A percentile compares a stretch with the other conserved stretches of the same genome.
Conservation (phyloP, 2,797 vertebrate species). For the Amphiprion clarkii region DNA sequence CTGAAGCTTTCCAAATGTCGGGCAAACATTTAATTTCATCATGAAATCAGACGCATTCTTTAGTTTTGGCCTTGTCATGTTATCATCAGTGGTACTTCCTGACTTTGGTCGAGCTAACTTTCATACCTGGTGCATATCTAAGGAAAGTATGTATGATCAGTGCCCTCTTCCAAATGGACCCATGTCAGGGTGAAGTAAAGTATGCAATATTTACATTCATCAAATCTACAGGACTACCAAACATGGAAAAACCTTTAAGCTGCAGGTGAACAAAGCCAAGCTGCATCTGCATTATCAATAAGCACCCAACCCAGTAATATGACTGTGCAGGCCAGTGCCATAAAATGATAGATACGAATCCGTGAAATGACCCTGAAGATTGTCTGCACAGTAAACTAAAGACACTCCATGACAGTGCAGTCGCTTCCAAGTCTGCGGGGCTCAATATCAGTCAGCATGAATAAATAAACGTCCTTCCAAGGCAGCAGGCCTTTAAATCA, state of each 20-base stretch:
- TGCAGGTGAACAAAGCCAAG: conserved; percentile 4
- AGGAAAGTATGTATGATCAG: too few relatives aligned
- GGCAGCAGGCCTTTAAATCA: conserved; percentile 31
- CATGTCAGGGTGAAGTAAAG: too few relatives aligned
- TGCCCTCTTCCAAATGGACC: too few relatives aligned
- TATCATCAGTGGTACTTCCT: too few relatives aligned
- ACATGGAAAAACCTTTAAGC: neutral
- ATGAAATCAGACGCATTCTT: too few relatives aligned
- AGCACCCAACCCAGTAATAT: conserved; percentile 15
- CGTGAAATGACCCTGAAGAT: conserved; percentile 7
- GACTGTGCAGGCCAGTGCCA: conserved; percentile 5
- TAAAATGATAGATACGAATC: conserved; percentile 18
- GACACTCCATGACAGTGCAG: conserved; percentile 15
- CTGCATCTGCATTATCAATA: conserved; percentile 5
- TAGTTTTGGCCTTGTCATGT: too few relatives aligned
- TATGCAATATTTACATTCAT: too few relatives aligned
- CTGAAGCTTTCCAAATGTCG: too few relatives aligned
- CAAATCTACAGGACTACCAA: too few relatives aligned
- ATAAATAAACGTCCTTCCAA: conserved; percentile 31
- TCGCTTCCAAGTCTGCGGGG: conserved; percentile 22
- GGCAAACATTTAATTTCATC: too few relatives aligned
- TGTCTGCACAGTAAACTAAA: conserved; percentile 25
- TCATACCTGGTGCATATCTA: too few relatives aligned
- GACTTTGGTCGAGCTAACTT: too few relatives aligned
- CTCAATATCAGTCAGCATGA: conserved; percentile 32